Evolutionary conservation across 2,888 invertebrate species (phyloP), one percentile per base, ranked within the genome.

Genomic region (Microplitis manilae): DNA sequence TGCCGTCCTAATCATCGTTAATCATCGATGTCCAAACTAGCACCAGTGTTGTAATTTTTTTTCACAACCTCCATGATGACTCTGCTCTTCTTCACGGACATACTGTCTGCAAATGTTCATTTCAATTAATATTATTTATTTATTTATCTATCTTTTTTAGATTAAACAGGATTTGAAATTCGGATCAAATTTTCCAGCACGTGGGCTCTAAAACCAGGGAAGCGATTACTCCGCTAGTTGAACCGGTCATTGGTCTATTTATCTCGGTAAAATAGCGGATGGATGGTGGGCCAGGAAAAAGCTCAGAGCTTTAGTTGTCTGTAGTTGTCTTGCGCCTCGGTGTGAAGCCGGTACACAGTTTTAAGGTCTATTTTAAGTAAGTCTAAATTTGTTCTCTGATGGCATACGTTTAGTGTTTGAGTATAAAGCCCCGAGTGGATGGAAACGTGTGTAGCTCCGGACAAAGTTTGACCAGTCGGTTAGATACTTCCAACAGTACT

Each of bases 371-470:
- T 90, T 90, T 89, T 83, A 85, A 87, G 84, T 81, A 83, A 79
- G 81, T 88, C 89, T 90, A 90, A 89, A 85, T 89, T 83, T 81
- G 87, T 86, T 81, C 85, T 84, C 85, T 88, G 89, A 89, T 88
- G 88, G 86, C 87, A 87, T 86, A 87, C 61, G 75, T 72, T 64
- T 78, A 78, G 78, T 50, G 50, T 50, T 50, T 50, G 8, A 50
- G 50, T 50, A 50, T 50, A 50, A 50, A 50, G 50, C 8, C 8
- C 50, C 50, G 59, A 50, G 73, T 61, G 40, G 50, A 61, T 69
- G 59, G 17, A 41, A 68, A 17, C 64, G 67, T 73, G 17, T 38
- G 59, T 67, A 67, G 61, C 72, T 64, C 72, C 72, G 72, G 69
- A 77, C 50, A 73, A 41, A 69, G 40, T 73, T 77, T 64, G 61